Evolutionary conservation across 2,888 invertebrate genomes (phyloP), one percentile per base, ranked within the genome.

Genomic region (Ormyrus thymus): DNA sequence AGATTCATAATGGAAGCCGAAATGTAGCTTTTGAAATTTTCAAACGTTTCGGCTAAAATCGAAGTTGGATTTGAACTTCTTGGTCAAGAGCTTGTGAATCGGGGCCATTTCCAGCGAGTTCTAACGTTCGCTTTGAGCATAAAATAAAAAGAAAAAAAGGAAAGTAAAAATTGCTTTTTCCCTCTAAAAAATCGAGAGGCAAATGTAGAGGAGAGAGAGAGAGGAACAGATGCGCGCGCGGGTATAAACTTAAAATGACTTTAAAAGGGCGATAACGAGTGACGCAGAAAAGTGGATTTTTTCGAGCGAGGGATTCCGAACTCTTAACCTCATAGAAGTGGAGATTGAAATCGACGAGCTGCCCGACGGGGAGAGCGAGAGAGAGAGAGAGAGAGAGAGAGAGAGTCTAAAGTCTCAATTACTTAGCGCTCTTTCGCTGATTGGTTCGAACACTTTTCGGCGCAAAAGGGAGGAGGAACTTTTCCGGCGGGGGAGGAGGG

Each of bases 361-460:
- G 46, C 13, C 58, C 15, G 45, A 64, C 11, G 45, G 48, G 53
- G 10, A 1, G 64, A 66, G 46, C 53, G 10, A 46, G 79, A 51
- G 62, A 59, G 50, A 51, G 78, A 76, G 76, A 56, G 72, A 45
- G 56, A 59, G 46, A 55, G 78, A 50, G 48, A 59, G 48, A 62
- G 77, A 72, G 76, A 58, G 76, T 72, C 69, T 69, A 80, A 76
- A 80, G 80, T 80, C 80, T 80, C 80, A 80, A 80, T 80, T 80
- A 80, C 80, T 80, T 76, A 80, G 73, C 74, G 76, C 79, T 79
- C 76, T 79, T 72, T 76, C 58, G 66, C 69, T 79, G 79, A 79
- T 79, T 79, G 79, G 79, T 75, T 75, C 71, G 72, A 79, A 72
- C 72, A 72, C 72, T 79, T 76, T 76, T 79, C 79, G 64, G 78